A percentile compares a stretch with the other conserved stretches of the same genome.
These are phyloP conservation scores for Hemichromis elongatus DNA, from an alignment of 2,113 vertebrate genomes.

Conservation along the genomic window DNA sequence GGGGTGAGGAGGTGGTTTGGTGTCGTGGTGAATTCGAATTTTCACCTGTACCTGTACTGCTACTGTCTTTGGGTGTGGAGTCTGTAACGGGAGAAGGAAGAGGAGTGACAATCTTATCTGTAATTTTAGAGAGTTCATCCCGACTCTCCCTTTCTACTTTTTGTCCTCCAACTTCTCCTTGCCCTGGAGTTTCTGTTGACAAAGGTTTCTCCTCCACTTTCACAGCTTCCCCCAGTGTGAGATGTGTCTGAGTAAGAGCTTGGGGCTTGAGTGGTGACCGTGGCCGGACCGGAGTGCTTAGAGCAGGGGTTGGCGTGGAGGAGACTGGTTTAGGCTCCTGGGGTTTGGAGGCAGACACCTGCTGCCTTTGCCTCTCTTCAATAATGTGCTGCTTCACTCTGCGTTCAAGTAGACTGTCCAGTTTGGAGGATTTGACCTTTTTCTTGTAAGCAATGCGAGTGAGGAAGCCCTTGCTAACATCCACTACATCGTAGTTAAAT, in stretches of 20 bases:
- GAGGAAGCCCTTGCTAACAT: slow-evolving; percentile 93
- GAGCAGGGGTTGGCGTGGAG: background rate
- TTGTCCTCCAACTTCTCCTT: background rate
- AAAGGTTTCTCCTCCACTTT: slow-evolving; percentile 31
- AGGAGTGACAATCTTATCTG: background rate
- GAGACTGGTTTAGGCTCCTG: background rate
- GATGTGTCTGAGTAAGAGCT: slow-evolving; percentile 21
- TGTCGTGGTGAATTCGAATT: slow-evolving; percentile 23
- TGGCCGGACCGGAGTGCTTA: slow-evolving; percentile 39
- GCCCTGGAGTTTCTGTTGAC: background rate
- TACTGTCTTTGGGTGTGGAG: slow-evolving; percentile 39
- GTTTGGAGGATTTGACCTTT: slow-evolving; percentile 88
- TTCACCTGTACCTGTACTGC: slow-evolving; percentile 26
- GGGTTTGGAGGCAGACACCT: slow-evolving; percentile 56
- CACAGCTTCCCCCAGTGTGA: background rate
- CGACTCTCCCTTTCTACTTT: background rate
- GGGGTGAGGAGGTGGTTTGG: slow-evolving; percentile 10
- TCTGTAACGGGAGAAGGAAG: slow-evolving; percentile 14
- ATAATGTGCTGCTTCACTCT: slow-evolving; percentile 89
- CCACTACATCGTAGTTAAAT: slow-evolving; percentile 84
- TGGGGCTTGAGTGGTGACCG: slow-evolving; percentile 49
- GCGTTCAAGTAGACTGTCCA: slow-evolving; percentile 90
- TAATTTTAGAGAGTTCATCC: slow-evolving; percentile 2
- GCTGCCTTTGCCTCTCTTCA: slow-evolving; percentile 86
- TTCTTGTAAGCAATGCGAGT: slow-evolving; percentile 91